Base-by-base conservation (phyloP, 2,888 invertebrate species). In the Ophioninae sp. region DNA sequence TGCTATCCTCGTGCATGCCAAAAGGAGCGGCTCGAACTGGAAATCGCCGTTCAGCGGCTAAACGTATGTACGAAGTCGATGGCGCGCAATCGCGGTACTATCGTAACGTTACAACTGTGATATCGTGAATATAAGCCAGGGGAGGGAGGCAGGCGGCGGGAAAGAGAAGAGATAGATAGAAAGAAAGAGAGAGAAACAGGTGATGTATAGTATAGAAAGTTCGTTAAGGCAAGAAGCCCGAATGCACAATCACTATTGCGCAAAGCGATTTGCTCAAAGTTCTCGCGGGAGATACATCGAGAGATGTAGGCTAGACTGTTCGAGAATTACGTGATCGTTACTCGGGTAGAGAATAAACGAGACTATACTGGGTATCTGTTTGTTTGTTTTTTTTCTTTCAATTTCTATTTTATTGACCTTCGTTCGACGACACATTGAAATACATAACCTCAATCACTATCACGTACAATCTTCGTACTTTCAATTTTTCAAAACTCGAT, bases 371-470 rank as follows among this genome's bases (percentile, higher is more conserved):
- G 44, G 21, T 41, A 23, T 67, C 21, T 30, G 13, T 57, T 61
- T 20, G 39, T 61, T 44, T 23, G 21, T 50, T 50, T 61, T 70
- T 23, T 56, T 64, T 64, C 23, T 57, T n/a, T 79, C 65, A 21
- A 21, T 83, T 74, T 50, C 50, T 74, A 74, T 61, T 73, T 78
- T 50, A 81, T 83, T 83, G 78, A 81, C 74, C 78, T 83, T 81
- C 74, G 74, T 80, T 83, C 65, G 68, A 21, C 70, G 78, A 78
- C 69, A 74, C 81, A 81, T 78, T 62, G 75, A 62, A 56, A 59
- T 70, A 59, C n/a, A n/a, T 57, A 62, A 69, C 20, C 23, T 65
- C 23, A 59, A 79, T 59, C 61, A 68, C 68, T 74, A 75, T 61
- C 56, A 30, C 65, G 30, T 21, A 56, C 21, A 39, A 21, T 50